Evolutionary conservation across 2,797 vertebrate species (phyloP).

Genomic region (Morus bassanus): DNA sequence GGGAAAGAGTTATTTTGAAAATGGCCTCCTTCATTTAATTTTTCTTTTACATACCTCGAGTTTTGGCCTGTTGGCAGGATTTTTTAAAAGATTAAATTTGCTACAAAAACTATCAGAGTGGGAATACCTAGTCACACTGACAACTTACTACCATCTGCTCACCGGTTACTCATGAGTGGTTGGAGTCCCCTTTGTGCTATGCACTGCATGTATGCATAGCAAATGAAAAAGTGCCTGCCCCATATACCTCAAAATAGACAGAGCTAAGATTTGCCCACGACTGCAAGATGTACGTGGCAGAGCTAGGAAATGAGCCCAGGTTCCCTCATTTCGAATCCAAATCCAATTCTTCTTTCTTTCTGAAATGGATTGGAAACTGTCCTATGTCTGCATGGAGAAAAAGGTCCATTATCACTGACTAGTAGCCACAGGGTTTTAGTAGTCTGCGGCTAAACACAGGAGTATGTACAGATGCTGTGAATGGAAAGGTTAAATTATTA

Average conservation of each 20-base stretch:
- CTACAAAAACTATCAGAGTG: background rate
- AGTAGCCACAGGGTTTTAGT: background rate
- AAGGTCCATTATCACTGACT: background rate
- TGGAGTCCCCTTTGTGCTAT: slow-evolving; percentile 21
- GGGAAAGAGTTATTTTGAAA: background rate
- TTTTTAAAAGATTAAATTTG: slow-evolving; percentile 2
- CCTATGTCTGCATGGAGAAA: background rate
- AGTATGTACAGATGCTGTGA: background rate
- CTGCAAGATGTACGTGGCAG: background rate
- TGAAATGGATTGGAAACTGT: background rate
- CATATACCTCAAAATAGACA: slow-evolving; percentile 4
- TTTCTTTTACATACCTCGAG: background rate
- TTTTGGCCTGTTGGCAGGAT: background rate
- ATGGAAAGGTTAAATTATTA: background rate
- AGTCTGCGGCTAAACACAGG: background rate
- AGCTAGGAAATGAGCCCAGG: background rate
- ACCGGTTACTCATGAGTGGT: slow-evolving; percentile 1
- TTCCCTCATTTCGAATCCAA: background rate
- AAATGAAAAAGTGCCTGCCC: slow-evolving; percentile 25
- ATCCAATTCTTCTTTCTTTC: background rate
- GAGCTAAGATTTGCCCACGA: background rate
- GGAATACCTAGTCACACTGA: slow-evolving; percentile 20
- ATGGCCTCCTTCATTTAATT: background rate
- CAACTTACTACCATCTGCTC: slow-evolving; percentile 44
- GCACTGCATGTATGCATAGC: background rate